Conservation (phyloP, 2,888 invertebrate genomes). For the Gerris lacustris region DNA sequence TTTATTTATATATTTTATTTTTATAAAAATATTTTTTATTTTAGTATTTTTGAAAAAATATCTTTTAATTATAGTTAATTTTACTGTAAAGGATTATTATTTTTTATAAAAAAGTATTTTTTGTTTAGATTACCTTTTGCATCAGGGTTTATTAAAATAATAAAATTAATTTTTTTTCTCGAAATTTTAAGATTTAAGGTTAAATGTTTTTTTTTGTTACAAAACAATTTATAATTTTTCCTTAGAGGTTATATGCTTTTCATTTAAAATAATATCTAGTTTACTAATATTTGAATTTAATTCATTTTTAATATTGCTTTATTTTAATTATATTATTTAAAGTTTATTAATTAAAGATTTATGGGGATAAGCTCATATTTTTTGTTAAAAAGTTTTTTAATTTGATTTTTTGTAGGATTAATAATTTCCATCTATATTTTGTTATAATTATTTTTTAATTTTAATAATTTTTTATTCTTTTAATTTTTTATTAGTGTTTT, state of each 20-base stretch:
- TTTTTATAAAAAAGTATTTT: slow-evolving; percentile 3
- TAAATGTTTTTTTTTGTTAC: slow-evolving; percentile 7
- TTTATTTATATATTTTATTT: slow-evolving; percentile 9
- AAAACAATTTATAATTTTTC: slow-evolving; percentile 8
- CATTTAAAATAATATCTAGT: slow-evolving; percentile 13
- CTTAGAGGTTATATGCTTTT: slow-evolving; percentile 11
- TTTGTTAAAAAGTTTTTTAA: not conserved
- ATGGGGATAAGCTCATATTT: slow-evolving; percentile 8
- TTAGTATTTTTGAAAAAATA: slow-evolving; percentile 8
- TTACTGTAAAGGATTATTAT: slow-evolving; percentile 12
- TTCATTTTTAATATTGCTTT: slow-evolving; percentile 5
- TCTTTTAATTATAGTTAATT: slow-evolving; percentile 11
- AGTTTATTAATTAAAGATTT: not conserved
- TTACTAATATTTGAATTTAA: slow-evolving; percentile 13
- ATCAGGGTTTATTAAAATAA: slow-evolving; percentile 13
- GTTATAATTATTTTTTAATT: slow-evolving; percentile 7
- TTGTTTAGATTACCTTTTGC: slow-evolving; percentile 8
- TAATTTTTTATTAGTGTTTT: not conserved
- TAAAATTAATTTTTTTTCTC: slow-evolving; percentile 8
- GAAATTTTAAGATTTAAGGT: slow-evolving; percentile 11
- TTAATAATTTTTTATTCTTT: not conserved
- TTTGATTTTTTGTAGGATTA: slow-evolving; percentile 6
- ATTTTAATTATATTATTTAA: too few species aligned
- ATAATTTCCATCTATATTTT: slow-evolving; percentile 3
- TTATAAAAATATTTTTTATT: slow-evolving; percentile 7